Base-by-base conservation (phyloP, 2,888 invertebrate genomes). In the Pyralis farinalis region DNA sequence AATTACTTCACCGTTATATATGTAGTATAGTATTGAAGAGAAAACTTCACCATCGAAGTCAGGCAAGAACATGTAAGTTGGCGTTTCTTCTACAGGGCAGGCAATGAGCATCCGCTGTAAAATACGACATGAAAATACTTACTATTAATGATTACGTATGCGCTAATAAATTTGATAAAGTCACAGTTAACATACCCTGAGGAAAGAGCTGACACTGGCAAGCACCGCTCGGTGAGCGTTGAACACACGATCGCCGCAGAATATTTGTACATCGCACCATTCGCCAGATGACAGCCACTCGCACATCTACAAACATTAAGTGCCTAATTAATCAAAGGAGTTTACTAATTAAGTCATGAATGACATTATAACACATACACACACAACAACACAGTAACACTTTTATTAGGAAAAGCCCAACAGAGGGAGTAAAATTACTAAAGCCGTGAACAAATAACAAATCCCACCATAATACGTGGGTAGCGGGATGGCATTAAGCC, bases 211-310 rank as follows among this genome's bases (percentile, higher is more conserved):
- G 54, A 92, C 93, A 46, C 93, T 92, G 0, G 93, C 93, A 6
- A 94, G 82, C 7, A 94, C 92, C 1, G 92, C 83, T 34, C 92
- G 91, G 65, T 94, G 94, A 0, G 93, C 93, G 61, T 89, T 89
- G 58, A 94, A 90, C 42, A 89, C 84, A 27, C 90, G 90, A 10
- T 91, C 92, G 30, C 91, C 87, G 60, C 93, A 93, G 63, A 92
- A 86, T 28, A 94, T 76, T 39, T 91, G 90, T 40, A 93, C 93
- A 62, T 94, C 94, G 86, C 70, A 91, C 90, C 85, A 93, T 47
- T 78, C 78, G 22, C 65, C 63, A 37, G 63, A 57, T 16, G 74
- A 70, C 40, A 84, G 62, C 82, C 84, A 85, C 55, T 83, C 81
- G 49, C 82, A 82, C 83, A 85, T 83, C 83, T 83, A 12, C 9